Evolutionary conservation across 2,113 vertebrate genomes (phyloP).

Genomic region (Crypturellus undulatus): DNA sequence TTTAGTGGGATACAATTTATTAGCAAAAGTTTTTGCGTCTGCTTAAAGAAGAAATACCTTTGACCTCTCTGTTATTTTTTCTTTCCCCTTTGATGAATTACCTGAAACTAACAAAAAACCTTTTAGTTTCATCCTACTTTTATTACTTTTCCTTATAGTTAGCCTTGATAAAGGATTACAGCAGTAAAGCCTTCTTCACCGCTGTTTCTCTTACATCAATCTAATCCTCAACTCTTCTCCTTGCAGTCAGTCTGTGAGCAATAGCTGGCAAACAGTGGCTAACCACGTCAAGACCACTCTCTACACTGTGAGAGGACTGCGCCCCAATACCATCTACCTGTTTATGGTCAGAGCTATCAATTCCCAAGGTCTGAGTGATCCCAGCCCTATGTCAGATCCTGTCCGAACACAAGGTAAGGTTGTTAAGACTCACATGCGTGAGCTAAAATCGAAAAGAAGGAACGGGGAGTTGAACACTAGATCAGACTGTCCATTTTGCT

Average conservation of each 20-base stretch:
- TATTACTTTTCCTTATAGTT: slow-evolving; percentile 42
- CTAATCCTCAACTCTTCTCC: slow-evolving; percentile 3
- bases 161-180: not conserved
- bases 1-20: slow-evolving; percentile 44
- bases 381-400: slow-evolving; percentile 95
- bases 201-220: not conserved
- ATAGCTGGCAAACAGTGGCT: slow-evolving; percentile 98
- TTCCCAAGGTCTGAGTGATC: slow-evolving; percentile 94
- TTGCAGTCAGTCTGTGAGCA: slow-evolving; percentile 97
- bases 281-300: slow-evolving; percentile 93
- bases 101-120: slow-evolving; percentile 28
- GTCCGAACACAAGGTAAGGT: slow-evolving; percentile 95
- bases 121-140: slow-evolving; percentile 10
- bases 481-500: not conserved
- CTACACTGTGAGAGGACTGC: slow-evolving; percentile 89
- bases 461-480: not conserved
- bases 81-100: not conserved
- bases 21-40: slow-evolving; percentile 54
- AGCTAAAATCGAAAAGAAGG: not conserved
- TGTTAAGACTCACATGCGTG: fast-evolving
- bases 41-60: slow-evolving; percentile 41
- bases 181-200: not conserved
- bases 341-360: slow-evolving; percentile 98
- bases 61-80: slow-evolving; percentile 19
- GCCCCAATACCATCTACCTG: slow-evolving; percentile 97